Conservation (phyloP, 2,888 invertebrate genomes). For the Drosophila lutescens region DNA sequence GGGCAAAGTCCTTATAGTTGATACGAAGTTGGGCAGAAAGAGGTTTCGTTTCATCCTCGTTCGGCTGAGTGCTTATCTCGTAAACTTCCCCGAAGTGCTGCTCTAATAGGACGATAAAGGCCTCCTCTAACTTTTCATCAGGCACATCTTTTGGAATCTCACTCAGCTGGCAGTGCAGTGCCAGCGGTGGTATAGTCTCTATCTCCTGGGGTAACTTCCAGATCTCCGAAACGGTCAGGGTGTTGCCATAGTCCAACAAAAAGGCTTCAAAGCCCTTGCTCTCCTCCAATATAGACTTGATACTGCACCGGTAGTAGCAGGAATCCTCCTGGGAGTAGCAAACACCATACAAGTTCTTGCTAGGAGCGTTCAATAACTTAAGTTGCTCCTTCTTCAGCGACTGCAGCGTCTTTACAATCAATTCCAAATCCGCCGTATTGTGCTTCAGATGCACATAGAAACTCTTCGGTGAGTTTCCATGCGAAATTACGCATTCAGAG, state of each 20-base stretch:
- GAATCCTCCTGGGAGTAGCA: conserved; percentile 87
- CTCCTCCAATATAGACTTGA: conserved; percentile 88
- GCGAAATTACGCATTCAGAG: conserved; percentile 87
- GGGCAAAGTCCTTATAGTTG: conserved; percentile 86
- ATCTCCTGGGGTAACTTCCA: conserved; percentile 86
- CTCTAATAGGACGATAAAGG: conserved; percentile 84
- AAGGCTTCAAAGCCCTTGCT: conserved; percentile 89
- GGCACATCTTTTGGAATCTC: conserved; percentile 65
- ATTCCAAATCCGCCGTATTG: conserved; percentile 73
- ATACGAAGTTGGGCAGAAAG: conserved; percentile 86
- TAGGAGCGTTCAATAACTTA: neutral
- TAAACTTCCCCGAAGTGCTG: conserved; percentile 86
- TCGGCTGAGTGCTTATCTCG: conserved; percentile 86
- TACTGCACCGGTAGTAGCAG: conserved; percentile 92
- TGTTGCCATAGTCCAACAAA: conserved; percentile 89
- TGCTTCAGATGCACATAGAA: conserved; percentile 89
- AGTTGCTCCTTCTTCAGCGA: conserved; percentile 65
- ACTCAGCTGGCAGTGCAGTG: conserved; percentile 74
- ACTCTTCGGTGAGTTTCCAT: conserved; percentile 88
- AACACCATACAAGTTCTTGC: conserved; percentile 23
- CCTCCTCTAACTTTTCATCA: conserved; percentile 67
- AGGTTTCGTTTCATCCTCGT: conserved; percentile 84
- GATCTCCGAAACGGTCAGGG: conserved; percentile 85
- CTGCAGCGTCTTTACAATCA: conserved; percentile 68
- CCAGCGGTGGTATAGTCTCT: conserved; percentile 82